Percentiles rank a stretch among this genome's conserved stretches.
phyloP scores from a whole-genome alignment of 1,140 invertebrate species.

The Danaus plexippus region DNA sequence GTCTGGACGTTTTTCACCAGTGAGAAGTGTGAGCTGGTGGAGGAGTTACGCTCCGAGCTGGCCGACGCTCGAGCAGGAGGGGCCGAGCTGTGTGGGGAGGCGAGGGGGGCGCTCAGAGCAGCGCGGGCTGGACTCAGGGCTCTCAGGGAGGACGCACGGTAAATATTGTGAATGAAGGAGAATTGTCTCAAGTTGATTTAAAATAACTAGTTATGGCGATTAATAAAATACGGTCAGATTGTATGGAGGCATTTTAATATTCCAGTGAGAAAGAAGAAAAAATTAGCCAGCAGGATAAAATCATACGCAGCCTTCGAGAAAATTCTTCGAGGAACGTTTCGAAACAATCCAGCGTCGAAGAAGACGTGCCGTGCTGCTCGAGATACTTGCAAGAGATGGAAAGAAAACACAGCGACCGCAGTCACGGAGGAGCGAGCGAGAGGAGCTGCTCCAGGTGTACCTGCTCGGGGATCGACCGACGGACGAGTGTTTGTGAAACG shows the following conservation, averaged over 20 bases:
- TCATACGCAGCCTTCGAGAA: constrained; percentile 24
- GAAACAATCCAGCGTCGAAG: constrained; percentile 10
- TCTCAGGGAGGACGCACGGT: constrained; percentile 17
- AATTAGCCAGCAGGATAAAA: constrained; percentile 34
- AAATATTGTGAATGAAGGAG: neutral
- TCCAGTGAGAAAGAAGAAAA: constrained; percentile 37
- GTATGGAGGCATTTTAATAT: neutral
- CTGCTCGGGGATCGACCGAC: neutral
- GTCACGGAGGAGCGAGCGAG: constrained; percentile 15
- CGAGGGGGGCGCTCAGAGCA: constrained; percentile 26
- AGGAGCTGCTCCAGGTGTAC: constrained; percentile 24
- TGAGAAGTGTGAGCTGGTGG: constrained; percentile 17
- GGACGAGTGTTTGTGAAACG: constrained; percentile 26
- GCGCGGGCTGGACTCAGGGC: constrained; percentile 17
- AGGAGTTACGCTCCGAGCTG: constrained; percentile 25
- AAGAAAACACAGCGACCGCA: constrained; percentile 12
- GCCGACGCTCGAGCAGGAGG: constrained; percentile 32
- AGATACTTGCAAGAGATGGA: constrained; percentile 15
- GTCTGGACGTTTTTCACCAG: constrained; percentile 6
- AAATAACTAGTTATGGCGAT: neutral
- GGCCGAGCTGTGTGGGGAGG: constrained; percentile 33
- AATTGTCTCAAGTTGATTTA: neutral
- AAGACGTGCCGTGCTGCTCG: constrained; percentile 27
- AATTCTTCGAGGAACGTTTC: constrained; percentile 1
- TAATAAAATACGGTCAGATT: neutral